Evolutionary conservation across 2,888 invertebrate genomes (phyloP).

Genomic region (Apotomis capreana): DNA sequence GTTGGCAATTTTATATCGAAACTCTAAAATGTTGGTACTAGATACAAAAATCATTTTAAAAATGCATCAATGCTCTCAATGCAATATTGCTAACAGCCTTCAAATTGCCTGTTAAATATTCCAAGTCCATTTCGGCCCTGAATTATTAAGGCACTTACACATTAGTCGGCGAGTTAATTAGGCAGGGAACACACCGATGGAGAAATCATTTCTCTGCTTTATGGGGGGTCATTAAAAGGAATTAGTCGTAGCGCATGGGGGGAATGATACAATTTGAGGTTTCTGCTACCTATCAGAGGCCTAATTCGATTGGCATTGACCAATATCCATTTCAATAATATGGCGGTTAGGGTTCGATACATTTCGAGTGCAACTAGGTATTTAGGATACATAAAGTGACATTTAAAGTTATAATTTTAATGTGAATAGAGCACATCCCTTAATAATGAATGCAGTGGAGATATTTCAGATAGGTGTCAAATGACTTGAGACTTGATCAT

Average conservation of each 20-base stretch:
- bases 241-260: constrained; percentile 20
- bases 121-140: constrained; percentile 26
- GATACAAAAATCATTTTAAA: neutral
- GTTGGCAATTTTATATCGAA: neutral
- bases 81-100: constrained; percentile 12
- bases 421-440: no score
- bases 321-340: no score
- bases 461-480: no score
- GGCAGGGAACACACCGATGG: constrained; percentile 25
- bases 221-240: constrained; percentile 19
- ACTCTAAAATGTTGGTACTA: neutral
- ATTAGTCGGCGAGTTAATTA: constrained; percentile 34
- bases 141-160: constrained; percentile 29
- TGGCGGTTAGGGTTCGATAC: no score
- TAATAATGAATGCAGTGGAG: no score
- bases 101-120: constrained; percentile 19
- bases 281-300: neutral
- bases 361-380: no score
- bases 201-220: constrained; percentile 28
- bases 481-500: no score
- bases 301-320: no score
- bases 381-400: no score
- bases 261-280: neutral
- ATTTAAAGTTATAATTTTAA: no score
- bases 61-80: neutral